Conservation (phyloP, 2,888 invertebrate species). For the Pediacus dermestoides region DNA sequence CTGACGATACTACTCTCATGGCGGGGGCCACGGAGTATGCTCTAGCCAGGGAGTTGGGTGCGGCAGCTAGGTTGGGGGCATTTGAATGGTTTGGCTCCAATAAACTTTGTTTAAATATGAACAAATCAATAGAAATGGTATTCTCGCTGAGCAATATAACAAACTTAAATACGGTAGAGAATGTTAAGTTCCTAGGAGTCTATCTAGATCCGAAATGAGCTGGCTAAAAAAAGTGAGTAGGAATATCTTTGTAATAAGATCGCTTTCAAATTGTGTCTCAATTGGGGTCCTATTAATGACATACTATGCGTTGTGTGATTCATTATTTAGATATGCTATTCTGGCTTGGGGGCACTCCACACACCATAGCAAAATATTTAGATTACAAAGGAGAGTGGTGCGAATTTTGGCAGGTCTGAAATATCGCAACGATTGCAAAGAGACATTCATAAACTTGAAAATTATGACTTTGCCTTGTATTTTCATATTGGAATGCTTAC, state of each 20-base stretch:
- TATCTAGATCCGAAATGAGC: conserved; percentile 4
- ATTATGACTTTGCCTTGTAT: conserved; percentile 4
- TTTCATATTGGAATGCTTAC: background rate
- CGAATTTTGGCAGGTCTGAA: conserved; percentile 1
- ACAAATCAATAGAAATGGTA: conserved; percentile 7
- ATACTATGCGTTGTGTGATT: conserved; percentile 12
- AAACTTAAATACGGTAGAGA: conserved; percentile 1
- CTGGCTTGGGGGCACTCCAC: conserved; percentile 2
- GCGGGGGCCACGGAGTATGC: conserved; percentile 1
- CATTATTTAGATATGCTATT: conserved; percentile 9
- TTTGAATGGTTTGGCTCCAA: conserved; percentile 11
- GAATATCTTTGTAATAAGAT: conserved; percentile 12
- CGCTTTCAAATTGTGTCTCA: conserved; percentile 9
- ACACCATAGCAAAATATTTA: background rate
- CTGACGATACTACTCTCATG: conserved; percentile 11
- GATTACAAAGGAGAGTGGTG: background rate
- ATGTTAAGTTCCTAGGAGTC: conserved; percentile 10
- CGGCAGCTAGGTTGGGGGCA: conserved; percentile 1
- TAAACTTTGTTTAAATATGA: conserved; percentile 5
- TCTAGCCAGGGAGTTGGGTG: background rate
- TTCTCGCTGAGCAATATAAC: conserved; percentile 4
- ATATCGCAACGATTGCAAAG: conserved; percentile 2
- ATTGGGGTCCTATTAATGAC: conserved; percentile 7
- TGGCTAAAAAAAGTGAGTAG: conserved; percentile 8
- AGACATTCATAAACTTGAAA: conserved; percentile 1